Percentiles rank a stretch among this genome's conserved stretches.
Evolutionary conservation across 2,797 vertebrate species (phyloP).

Genomic region (Tapera naevia): DNA sequence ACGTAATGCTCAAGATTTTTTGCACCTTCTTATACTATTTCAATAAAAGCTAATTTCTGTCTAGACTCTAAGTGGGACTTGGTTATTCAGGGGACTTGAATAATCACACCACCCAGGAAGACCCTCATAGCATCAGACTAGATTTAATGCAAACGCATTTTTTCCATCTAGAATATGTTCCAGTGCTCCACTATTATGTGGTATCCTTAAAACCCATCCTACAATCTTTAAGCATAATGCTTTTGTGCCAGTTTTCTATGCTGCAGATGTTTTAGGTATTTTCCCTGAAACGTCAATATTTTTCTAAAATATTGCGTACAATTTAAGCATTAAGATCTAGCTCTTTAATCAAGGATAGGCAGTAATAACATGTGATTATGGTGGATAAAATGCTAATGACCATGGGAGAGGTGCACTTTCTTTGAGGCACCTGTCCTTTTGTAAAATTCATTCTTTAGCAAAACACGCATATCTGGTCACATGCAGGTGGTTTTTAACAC

Average conservation of each 20-base stretch:
- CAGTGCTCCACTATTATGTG: not conserved
- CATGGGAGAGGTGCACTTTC: not conserved
- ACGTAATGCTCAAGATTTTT: not conserved
- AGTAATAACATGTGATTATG: not conserved
- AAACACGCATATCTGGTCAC: not conserved
- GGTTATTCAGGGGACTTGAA: not conserved
- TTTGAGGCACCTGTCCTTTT: not conserved
- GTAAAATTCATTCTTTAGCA: not conserved
- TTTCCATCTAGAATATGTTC: not conserved
- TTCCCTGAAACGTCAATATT: not conserved
- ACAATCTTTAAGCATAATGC: not conserved
- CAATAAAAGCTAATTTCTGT: not conserved
- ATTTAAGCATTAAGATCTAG: not conserved
- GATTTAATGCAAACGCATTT: not conserved
- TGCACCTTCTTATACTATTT: not conserved
- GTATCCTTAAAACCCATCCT: not conserved
- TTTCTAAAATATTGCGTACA: not conserved
- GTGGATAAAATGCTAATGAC: not conserved
- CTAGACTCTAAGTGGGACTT: not conserved
- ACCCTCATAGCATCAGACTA: not conserved
- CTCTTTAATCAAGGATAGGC: not conserved
- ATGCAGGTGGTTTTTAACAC: not conserved
- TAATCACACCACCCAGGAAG: accelerated
- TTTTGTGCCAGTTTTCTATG: not conserved
- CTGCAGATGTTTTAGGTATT: not conserved